Evolutionary conservation across 2,797 vertebrate genomes (phyloP), one percentile per base, ranked within the genome.

Genomic region (Etheostoma perlongum): DNA sequence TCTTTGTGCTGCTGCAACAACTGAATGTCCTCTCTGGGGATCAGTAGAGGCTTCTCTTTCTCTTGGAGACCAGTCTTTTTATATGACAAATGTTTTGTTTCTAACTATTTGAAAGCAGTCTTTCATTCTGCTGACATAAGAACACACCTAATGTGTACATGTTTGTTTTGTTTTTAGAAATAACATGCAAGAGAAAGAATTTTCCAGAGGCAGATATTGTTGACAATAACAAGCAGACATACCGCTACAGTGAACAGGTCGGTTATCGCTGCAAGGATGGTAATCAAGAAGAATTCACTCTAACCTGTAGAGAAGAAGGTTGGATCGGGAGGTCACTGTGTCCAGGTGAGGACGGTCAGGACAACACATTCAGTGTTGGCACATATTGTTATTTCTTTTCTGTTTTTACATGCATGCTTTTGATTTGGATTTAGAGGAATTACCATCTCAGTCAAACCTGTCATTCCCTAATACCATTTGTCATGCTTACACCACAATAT

Each of bases 221-320:
- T 4, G 2, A 0, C 1, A 1, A 11, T 6, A 0, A 46, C 27
- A 49, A 66, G 14, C 0, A 0, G 2, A 15, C 0, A 44, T 82
- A 73, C 64, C 18, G 0, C 4, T 0, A 9, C 6, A 0, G 3
- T 1, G 15, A 69, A 1, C 0, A 0, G 0, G 54, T 7, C 19
- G 0, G 0, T 0, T 80, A 80, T 57, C 1, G 0, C 18, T 84
- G 82, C 46, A 42, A 6, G 0, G 1, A 13, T 0, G 60, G 49
- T 36, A 46, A 66, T 15, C 0, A 0, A 4, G 61, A 69, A 69
- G 0, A 0, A 0, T 23, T 36, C 53, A 6, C 2, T 19, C 42
- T 8, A 11, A 66, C 14, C 7, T 80, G 78, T 61, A 0, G 0
- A 1, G 0, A 0, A 1, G 2, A n/a, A 0, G 61, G 42, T 1